Evolutionary conservation across 2,888 invertebrate species (phyloP), one percentile per base, ranked within the genome.

Genomic region (Dusona sp.): DNA sequence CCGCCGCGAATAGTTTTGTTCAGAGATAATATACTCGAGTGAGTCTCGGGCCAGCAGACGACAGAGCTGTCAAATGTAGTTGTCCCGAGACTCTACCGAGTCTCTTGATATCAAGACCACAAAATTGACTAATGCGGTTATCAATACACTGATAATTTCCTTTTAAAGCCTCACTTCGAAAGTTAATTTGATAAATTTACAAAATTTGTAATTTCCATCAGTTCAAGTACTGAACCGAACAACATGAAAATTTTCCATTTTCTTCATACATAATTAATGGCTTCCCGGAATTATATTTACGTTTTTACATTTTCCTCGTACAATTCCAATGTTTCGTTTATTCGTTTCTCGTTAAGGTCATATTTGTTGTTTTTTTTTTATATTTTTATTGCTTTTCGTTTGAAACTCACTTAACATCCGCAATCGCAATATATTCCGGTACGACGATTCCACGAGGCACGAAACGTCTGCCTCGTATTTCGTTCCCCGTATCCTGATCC

Each of bases 361-460:
- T 70, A 75, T 61, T 22, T 25, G 25, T 42, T 19, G 16, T 25
- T 61, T 42, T 16, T 57, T 9, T 13, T 25, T 57, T 57, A 0
- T 25, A 3, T 61, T 57, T 57, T 42, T 45, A 33, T 33, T 57
- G 36, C 68, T 65, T 68, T 45, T 25, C 68, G 42, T 68, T 68
- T 42, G 42, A 68, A 42, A 38, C 45, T 79, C 42, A 45, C 25
- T 51, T n/a, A 38, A 68, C 11, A 68, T 68, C 68, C 25, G 16
- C 51, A 29, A 77, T 77, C 68, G 68, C 88, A 84, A 88, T 85
- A 84, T 84, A 80, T 83, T 86, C 80, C 87, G 87, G 84, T 72
- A 72, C 54, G 82, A 81, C 65, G 64, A 81, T 83, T 67, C 48
- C 68, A 80, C 75, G 51, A 87, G 79, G 84, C 86, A 86, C 45